A percentile compares a stretch with the other conserved stretches of the same genome.
Evolutionary conservation across 2,888 invertebrate species (phyloP).

Genomic region (Neoscelio sp.): DNA sequence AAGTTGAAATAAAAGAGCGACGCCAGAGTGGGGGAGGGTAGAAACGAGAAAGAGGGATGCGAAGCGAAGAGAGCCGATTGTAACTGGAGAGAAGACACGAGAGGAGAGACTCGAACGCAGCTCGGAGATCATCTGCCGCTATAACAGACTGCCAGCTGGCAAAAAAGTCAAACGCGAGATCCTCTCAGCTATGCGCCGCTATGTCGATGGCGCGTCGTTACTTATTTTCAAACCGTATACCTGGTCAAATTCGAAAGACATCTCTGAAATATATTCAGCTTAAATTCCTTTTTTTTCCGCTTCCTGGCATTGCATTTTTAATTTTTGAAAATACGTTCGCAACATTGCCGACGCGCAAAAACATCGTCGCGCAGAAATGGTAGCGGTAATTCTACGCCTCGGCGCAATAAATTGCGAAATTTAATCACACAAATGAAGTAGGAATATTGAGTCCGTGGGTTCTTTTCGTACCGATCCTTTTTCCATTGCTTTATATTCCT

Average conservation of each 20-base stretch:
- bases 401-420: slow-evolving; percentile 34
- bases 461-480: slow-evolving; percentile 2
- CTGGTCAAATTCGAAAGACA: slow-evolving; percentile 80
- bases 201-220: slow-evolving; percentile 82
- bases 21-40: slow-evolving; percentile 47
- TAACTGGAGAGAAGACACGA: slow-evolving; percentile 55
- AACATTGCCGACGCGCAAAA: slow-evolving; percentile 5
- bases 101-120: slow-evolving; percentile 69
- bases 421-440: slow-evolving; percentile 43
- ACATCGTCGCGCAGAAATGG: slow-evolving; percentile 4
- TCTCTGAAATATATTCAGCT: slow-evolving; percentile 80
- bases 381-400: background rate
- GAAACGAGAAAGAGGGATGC: slow-evolving; percentile 41
- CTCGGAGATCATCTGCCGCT: slow-evolving; percentile 81
- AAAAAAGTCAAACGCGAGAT: slow-evolving; percentile 82
- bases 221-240: slow-evolving; percentile 82
- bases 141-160: slow-evolving; percentile 82
- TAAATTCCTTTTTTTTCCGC: slow-evolving; percentile 72
- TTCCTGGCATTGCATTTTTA: slow-evolving; percentile 18
- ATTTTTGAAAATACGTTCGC: slow-evolving; percentile 5
- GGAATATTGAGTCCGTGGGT: slow-evolving; percentile 28
- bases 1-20: slow-evolving; percentile 74
- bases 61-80: slow-evolving; percentile 48
- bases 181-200: slow-evolving; percentile 79
- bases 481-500: slow-evolving; percentile 53